Evolutionary conservation across 2,888 invertebrate species (phyloP).

Genomic region (Stratiomys singularior): DNA sequence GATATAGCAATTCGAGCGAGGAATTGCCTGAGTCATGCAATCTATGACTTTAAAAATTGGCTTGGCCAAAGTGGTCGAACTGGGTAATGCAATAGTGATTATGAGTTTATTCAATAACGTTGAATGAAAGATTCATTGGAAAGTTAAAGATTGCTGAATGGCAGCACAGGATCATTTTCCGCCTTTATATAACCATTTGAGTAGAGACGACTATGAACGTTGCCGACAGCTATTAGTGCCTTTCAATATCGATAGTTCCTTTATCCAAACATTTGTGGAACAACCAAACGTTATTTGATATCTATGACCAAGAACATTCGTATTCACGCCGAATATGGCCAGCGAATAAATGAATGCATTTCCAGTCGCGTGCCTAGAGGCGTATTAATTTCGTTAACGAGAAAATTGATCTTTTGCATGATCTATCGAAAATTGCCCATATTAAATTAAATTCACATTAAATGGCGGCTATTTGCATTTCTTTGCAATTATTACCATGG

Average conservation of each 20-base stretch:
- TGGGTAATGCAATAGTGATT: too few species aligned
- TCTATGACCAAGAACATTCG: neutral
- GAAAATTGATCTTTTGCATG: constrained; percentile 38
- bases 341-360: neutral
- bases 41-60: too few species aligned
- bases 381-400: constrained; percentile 42
- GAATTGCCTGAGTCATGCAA: too few species aligned
- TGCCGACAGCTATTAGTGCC: constrained; percentile 1
- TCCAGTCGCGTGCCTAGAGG: constrained; percentile 34
- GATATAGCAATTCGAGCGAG: too few species aligned
- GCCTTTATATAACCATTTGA: neutral
- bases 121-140: too few species aligned
- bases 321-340: neutral
- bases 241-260: neutral
- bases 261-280: constrained; percentile 10
- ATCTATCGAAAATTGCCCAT: constrained; percentile 41
- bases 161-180: too few species aligned
- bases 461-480: constrained; percentile 40
- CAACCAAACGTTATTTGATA: neutral
- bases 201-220: neutral
- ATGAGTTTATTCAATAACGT: too few species aligned
- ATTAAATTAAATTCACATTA: constrained; percentile 38
- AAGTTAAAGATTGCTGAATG: too few species aligned
- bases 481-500: constrained; percentile 21
- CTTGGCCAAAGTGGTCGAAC: too few species aligned